A percentile compares a stretch with the other conserved stretches of the same genome.
These are phyloP conservation scores for Oryzias curvinotus DNA, from an alignment of 2,113 vertebrate species.

Conservation along the genomic window DNA sequence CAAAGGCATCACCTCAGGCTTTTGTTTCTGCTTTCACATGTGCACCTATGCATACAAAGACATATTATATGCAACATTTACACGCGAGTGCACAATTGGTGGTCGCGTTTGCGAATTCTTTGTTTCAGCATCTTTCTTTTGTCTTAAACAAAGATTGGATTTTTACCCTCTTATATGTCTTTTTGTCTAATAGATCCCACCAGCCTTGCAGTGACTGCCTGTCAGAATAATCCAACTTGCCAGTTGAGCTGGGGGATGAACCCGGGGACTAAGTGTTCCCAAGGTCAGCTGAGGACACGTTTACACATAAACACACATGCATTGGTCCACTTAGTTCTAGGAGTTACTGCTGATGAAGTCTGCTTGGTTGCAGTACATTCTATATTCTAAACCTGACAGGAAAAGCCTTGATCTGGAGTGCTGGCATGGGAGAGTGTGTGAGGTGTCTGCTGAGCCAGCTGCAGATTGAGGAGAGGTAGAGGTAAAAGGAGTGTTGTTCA, in stretches of 20 bases:
- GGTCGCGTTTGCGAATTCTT: slow-evolving; percentile 1
- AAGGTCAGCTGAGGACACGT: slow-evolving; percentile 60
- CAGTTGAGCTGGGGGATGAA: slow-evolving; percentile 65
- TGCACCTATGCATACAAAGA: slow-evolving; percentile 18
- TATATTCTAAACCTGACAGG: slow-evolving; percentile 21
- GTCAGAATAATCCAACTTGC: slow-evolving; percentile 57
- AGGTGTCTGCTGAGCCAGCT: slow-evolving; percentile 69
- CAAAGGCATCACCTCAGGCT: slow-evolving; percentile 78
- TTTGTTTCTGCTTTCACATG: slow-evolving; percentile 47
- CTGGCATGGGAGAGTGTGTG: slow-evolving; percentile 44
- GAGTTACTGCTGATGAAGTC: slow-evolving; percentile 44
- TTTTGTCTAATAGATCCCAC: slow-evolving; percentile 54
- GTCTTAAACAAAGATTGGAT: background rate
- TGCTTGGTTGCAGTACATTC: slow-evolving; percentile 51
- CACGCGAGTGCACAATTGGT: slow-evolving; percentile 25
- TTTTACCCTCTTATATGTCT: slow-evolving; percentile 23
- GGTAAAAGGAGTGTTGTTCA: slow-evolving; percentile 74
- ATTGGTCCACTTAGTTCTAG: slow-evolving; percentile 37
- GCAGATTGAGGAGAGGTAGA: slow-evolving; percentile 71
- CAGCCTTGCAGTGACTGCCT: slow-evolving; percentile 54
- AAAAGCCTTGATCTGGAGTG: slow-evolving; percentile 32
- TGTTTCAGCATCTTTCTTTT: slow-evolving; percentile 20
- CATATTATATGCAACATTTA: slow-evolving; percentile 7
- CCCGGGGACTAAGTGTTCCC: slow-evolving; percentile 53
- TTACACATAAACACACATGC: slow-evolving; percentile 12